Evolutionary conservation across 1,140 invertebrate species (phyloP), one percentile per base, ranked within the genome.

Genomic region (Neodiprion virginianus): DNA sequence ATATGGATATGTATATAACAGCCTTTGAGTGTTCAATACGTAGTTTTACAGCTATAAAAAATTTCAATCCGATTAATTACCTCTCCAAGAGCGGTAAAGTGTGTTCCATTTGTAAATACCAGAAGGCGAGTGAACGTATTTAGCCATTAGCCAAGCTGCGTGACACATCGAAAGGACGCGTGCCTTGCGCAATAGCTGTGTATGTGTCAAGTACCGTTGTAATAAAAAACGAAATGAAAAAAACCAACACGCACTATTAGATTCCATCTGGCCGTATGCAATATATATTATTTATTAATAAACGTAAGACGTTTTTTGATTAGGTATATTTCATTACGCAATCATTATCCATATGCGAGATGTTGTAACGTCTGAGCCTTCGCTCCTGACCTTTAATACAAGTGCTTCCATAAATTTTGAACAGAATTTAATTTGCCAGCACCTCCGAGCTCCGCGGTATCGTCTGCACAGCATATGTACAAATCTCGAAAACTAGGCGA

Each of bases 101-200:
- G 28, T 61, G 53, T 61, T 61, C n/a, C 53, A 61, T 61, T 61
- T 61, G 53, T 61, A 17, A 61, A 61, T 61, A 61, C 53, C 11
- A 61, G 53, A 61, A 61, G 53, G 53, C 53, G 8, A 61, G 11
- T 12, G n/a, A 61, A 61, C 53, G 53, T 61, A 17, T 61, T 61
- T 61, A 8, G 53, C 53, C 53, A 61, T 61, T 61, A 40, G 28
- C 28, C 28, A 40, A 40, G 28, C 28, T 61, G n/a, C 11, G 11
- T 61, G 53, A 61, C 53, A 61, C 53, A 61, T 61, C 11, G n/a
- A 61, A 61, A 17, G 53, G 28, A 40, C 53, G n/a, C 53, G 53
- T 61, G 11, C 53, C 4, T 12, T 61, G 11, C 11, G 53, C 53
- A 61, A 61, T 40, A 5, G 53, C 53, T 17, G 11, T 61, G 53